Conservation (phyloP, 2,113 vertebrate species). For the Rousettus leschenaultii region DNA sequence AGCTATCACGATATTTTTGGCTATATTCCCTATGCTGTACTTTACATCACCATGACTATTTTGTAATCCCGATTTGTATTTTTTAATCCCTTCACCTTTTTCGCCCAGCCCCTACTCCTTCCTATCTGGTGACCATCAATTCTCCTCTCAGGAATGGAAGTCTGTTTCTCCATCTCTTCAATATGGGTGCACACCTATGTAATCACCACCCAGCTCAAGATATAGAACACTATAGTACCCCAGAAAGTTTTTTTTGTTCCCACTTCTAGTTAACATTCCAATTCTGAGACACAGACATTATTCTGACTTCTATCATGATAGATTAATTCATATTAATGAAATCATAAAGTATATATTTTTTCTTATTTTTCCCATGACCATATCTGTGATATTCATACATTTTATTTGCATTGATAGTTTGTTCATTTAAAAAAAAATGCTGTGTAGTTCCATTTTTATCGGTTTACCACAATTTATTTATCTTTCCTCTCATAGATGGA, state of each 20-base stretch:
- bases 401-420: not conserved
- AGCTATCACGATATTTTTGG: too few relatives aligned
- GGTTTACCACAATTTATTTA: not conserved
- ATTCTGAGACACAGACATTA: not conserved
- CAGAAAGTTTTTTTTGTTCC: not conserved
- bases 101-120: too few relatives aligned
- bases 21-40: too few relatives aligned
- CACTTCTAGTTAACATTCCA: not conserved
- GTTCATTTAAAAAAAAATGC: not conserved
- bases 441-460: not conserved
- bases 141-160: not conserved
- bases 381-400: not conserved
- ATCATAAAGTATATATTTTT: not conserved
- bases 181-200: accelerated
- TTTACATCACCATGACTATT: too few relatives aligned
- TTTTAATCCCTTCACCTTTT: too few relatives aligned
- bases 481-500: not conserved
- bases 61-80: too few relatives aligned
- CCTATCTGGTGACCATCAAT: not conserved
- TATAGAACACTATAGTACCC: not conserved
- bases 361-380: not conserved
- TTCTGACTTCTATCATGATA: not conserved
- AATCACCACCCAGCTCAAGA: not conserved
- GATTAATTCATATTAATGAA: not conserved
- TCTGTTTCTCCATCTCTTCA: not conserved